phyloP scores from a whole-genome alignment of 2,797 vertebrate genomes.

The Thripadectes ignobilis region DNA sequence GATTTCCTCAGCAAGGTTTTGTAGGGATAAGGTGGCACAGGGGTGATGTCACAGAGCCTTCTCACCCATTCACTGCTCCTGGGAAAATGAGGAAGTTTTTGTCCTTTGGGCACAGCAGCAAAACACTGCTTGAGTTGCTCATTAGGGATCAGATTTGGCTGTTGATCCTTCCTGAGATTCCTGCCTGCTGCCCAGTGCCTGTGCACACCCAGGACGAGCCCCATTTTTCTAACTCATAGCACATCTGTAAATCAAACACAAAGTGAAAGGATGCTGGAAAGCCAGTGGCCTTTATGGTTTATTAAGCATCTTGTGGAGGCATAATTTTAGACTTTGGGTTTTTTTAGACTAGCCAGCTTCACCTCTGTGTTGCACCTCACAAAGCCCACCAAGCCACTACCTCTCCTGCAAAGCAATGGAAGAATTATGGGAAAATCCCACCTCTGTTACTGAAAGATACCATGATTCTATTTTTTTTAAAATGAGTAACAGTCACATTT shows the following conservation, averaged over 20 bases:
- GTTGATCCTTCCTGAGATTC: not conserved
- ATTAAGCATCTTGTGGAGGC: conserved; percentile 25
- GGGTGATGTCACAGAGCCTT: not conserved
- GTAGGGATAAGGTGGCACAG: not conserved
- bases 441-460: not conserved
- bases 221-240: conserved; percentile 1
- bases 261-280: conserved; percentile 25
- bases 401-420: not conserved
- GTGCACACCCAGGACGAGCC: not conserved
- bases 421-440: not conserved
- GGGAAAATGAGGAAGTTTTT: not conserved
- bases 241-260: not conserved
- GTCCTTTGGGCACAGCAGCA: not conserved
- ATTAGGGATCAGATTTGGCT: not conserved
- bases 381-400: not conserved
- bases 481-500: not conserved
- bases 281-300: conserved; percentile 50
- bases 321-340: not conserved
- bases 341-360: not conserved
- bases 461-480: not conserved
- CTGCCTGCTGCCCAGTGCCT: not conserved
- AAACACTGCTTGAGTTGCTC: not conserved
- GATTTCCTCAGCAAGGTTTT: not conserved
- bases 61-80: not conserved
- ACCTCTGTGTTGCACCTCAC: not conserved